Percentiles rank a stretch among this genome's conserved stretches.
These are phyloP conservation scores for Jacana jacana DNA, from an alignment of 2,113 vertebrate species.

Conservation along the genomic window DNA sequence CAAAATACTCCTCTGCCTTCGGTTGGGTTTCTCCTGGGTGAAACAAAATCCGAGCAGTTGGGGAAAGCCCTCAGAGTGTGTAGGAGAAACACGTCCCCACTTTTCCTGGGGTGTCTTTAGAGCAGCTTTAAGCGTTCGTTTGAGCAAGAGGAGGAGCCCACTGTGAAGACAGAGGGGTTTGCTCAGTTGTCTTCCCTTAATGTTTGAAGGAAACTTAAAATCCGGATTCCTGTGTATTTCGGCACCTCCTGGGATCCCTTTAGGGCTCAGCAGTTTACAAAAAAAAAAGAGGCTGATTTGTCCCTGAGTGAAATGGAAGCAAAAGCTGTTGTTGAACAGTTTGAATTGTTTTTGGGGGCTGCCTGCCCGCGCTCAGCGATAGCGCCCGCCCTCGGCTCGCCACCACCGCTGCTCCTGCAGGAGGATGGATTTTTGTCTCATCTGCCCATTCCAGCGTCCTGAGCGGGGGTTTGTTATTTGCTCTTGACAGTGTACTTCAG, in stretches of 20 bases:
- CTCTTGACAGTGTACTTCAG: background rate
- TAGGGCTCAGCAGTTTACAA: background rate
- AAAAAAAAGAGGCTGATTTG: background rate
- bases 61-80: background rate
- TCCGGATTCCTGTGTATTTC: background rate
- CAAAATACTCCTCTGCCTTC: too few species aligned
- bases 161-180: background rate
- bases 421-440: background rate
- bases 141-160: background rate
- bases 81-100: background rate
- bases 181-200: background rate
- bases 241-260: background rate
- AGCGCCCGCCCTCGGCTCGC: background rate
- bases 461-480: background rate
- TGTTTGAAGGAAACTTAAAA: background rate
- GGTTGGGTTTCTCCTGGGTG: background rate
- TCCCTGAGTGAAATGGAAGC: background rate
- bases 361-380: background rate
- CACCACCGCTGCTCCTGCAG: background rate
- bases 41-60: background rate
- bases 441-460: background rate
- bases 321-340: too few species aligned
- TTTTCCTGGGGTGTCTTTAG: background rate
- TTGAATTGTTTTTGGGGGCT: background rate
- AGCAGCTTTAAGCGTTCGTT: background rate